These are phyloP conservation scores for Pegoplata infirma DNA, from an alignment of 2,888 invertebrate genomes.

Conservation along the genomic window DNA sequence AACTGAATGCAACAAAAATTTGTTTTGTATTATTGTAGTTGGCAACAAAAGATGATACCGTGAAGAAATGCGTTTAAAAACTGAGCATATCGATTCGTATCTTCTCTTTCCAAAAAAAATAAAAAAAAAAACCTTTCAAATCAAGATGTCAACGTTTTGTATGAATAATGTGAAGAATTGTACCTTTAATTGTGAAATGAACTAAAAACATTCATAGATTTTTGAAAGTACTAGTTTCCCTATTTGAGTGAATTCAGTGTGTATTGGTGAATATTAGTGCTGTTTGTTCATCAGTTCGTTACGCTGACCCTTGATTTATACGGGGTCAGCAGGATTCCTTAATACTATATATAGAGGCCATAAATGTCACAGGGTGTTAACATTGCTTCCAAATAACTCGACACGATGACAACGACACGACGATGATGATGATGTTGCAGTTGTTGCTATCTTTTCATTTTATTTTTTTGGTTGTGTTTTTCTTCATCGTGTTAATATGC, in stretches of 20 bases:
- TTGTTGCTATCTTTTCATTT: conserved; percentile 64
- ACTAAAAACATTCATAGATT: conserved; percentile 8
- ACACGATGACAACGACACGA: conserved; percentile 55
- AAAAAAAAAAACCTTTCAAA: conserved; percentile 25
- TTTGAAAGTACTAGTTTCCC: not conserved
- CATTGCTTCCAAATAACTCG: conserved; percentile 74
- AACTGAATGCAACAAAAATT: not conserved
- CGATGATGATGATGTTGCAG: conserved; percentile 8
- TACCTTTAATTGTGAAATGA: conserved; percentile 20
- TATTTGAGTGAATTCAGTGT: no score
- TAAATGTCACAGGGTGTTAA: conserved; percentile 73
- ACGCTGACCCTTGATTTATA: conserved; percentile 61
- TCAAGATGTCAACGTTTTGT: conserved; percentile 43
- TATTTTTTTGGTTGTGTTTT: conserved; percentile 53
- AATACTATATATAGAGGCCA: conserved; percentile 34
- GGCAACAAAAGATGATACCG: not conserved
- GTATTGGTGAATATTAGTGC: conserved; percentile 14
- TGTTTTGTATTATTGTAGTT: not conserved
- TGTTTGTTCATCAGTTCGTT: conserved; percentile 57
- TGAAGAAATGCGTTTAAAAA: conserved; percentile 33
- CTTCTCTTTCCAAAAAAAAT: not conserved
- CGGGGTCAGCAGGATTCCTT: conserved; percentile 58
- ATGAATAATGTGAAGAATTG: not conserved
- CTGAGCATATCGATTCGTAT: not conserved
- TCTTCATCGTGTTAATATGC: conserved; percentile 41